Percentiles rank a stretch among this genome's conserved stretches.
These are phyloP conservation scores for Bimastos eiseni DNA, from an alignment of 2,888 invertebrate genomes.

Conservation along the genomic window DNA sequence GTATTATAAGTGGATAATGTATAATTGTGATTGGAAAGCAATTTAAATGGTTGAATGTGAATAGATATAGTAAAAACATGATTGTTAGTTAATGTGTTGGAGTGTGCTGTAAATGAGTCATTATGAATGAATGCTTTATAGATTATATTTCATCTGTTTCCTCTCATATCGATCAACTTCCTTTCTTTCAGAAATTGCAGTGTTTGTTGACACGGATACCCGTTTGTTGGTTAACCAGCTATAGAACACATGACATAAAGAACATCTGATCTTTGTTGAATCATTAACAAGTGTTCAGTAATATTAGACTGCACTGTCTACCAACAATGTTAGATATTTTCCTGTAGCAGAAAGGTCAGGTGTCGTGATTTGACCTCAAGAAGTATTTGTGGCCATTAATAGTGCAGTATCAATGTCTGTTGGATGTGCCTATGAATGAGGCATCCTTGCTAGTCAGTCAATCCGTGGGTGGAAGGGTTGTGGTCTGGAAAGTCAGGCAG, in stretches of 20 bases:
- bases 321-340: not conserved
- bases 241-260: not conserved
- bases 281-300: not conserved
- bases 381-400: not conserved
- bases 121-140: not conserved
- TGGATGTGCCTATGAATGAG: not conserved
- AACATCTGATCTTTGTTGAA: not conserved
- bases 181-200: not conserved
- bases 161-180: not conserved
- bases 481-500: not conserved
- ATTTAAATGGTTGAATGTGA: no score
- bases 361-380: constrained; percentile 13
- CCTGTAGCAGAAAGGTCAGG: constrained; percentile 13
- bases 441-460: not conserved
- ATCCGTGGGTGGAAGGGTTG: not conserved
- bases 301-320: not conserved
- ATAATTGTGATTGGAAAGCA: no score
- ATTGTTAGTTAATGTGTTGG: not conserved
- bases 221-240: not conserved
- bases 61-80: not conserved
- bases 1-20: no score
- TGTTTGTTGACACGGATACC: not conserved
- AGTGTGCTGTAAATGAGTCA: not conserved
- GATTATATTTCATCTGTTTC: not conserved
- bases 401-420: not conserved